Conservation (phyloP, 2,113 vertebrate genomes). For the Lepus timidus region DNA sequence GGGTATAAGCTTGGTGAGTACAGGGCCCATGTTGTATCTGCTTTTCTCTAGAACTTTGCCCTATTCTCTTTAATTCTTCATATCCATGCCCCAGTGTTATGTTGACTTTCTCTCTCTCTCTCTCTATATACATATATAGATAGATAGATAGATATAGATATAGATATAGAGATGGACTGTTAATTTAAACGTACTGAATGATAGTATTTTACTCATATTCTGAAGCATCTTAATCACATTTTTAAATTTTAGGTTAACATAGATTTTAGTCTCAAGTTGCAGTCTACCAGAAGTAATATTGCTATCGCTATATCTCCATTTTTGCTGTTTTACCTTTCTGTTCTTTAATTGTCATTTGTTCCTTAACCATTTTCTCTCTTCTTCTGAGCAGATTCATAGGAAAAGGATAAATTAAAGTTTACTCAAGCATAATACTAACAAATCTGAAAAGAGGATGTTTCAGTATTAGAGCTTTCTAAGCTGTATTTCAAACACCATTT, state of each 20-base stretch:
- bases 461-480: neutral
- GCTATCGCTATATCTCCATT: neutral
- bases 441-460: neutral
- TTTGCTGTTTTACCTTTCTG: neutral
- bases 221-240: neutral
- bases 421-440: neutral
- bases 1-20: neutral
- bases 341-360: neutral
- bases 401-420: constrained; percentile 27
- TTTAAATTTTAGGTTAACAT: constrained; percentile 14
- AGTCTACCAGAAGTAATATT: neutral
- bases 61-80: neutral
- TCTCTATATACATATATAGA: neutral
- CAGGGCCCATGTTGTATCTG: neutral
- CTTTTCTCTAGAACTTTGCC: constrained; percentile 25
- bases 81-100: neutral
- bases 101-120: neutral
- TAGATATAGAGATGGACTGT: too few species aligned
- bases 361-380: neutral
- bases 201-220: constrained; percentile 1
- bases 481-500: neutral
- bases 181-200: neutral
- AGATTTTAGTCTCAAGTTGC: constrained; percentile 4
- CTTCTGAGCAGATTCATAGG: neutral
- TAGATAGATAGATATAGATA: too few species aligned